Percentiles rank a stretch among this genome's conserved stretches.
Conservation (phyloP, 2,888 invertebrate genomes). For the Sphaerophoria taeniata region DNA sequence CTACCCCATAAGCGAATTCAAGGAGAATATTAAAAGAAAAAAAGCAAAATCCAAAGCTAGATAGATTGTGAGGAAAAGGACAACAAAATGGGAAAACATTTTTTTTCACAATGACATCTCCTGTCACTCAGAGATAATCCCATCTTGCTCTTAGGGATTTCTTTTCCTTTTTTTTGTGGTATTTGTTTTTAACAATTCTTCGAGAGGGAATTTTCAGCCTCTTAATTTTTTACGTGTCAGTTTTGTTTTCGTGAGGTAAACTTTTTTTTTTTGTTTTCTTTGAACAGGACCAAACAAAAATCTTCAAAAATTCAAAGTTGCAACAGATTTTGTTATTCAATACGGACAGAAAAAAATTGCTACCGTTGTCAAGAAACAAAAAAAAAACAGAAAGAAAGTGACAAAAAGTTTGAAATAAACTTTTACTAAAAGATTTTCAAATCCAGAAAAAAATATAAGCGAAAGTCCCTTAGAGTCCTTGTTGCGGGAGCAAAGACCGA, state of each 20-base stretch:
- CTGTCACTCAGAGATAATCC: conserved; percentile 66
- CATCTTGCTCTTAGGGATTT: conserved; percentile 42
- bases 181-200: background rate
- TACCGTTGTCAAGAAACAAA: conserved; percentile 17
- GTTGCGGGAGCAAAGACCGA: background rate
- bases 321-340: conserved; percentile 61
- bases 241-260: conserved; percentile 4
- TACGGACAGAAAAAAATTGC: conserved; percentile 21
- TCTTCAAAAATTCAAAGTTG: conserved; percentile 52
- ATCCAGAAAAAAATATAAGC: background rate
- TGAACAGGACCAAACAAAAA: conserved; percentile 1
- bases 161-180: conserved; percentile 6
- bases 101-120: conserved; percentile 58
- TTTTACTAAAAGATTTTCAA: conserved; percentile 50
- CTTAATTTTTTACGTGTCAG: conserved; percentile 44
- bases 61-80: conserved; percentile 1
- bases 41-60: background rate
- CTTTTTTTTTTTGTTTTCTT: background rate
- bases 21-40: conserved; percentile 25
- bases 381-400: conserved; percentile 26
- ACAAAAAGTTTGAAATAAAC: conserved; percentile 39
- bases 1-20: conserved; percentile 35
- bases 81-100: conserved; percentile 20
- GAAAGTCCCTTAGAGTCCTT: conserved; percentile 13
- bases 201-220: conserved; percentile 28